phyloP scores from a whole-genome alignment of 2,797 vertebrate genomes.

The Macropus fuliginosus region DNA sequence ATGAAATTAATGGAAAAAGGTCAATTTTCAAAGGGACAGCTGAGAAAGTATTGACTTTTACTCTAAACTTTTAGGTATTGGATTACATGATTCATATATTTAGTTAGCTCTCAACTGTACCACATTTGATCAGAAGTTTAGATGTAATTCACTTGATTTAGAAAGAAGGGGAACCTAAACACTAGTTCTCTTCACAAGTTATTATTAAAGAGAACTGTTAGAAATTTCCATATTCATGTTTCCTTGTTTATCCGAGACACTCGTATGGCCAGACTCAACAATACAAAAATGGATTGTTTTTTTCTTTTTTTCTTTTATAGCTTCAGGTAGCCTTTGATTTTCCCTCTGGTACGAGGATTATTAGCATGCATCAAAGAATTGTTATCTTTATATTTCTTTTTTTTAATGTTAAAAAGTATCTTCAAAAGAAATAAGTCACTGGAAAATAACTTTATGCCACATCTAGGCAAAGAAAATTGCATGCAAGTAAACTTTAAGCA shows the following conservation, averaged over 20 bases:
- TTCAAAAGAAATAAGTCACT: slow-evolving; percentile 17
- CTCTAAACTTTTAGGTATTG: neutral
- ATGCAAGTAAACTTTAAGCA: slow-evolving; percentile 25
- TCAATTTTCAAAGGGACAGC: neutral
- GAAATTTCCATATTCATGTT: slow-evolving; percentile 79
- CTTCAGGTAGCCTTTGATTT: slow-evolving; percentile 31
- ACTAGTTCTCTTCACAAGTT: slow-evolving; percentile 72
- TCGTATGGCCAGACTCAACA: slow-evolving; percentile 77
- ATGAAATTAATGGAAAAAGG: neutral
- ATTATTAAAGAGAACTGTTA: slow-evolving; percentile 80
- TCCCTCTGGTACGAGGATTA: slow-evolving; percentile 39
- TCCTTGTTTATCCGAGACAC: slow-evolving; percentile 75
- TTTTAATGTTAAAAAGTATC: slow-evolving; percentile 41
- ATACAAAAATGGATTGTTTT: slow-evolving; percentile 45
- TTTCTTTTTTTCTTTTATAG: slow-evolving; percentile 42
- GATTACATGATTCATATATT: neutral
- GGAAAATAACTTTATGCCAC: neutral
- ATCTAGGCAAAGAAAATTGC: slow-evolving; percentile 13
- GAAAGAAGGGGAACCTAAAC: slow-evolving; percentile 75
- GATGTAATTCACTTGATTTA: slow-evolving; percentile 84
- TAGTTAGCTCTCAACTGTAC: slow-evolving; percentile 64
- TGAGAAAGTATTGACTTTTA: neutral
- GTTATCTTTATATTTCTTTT: neutral
- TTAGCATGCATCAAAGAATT: neutral
- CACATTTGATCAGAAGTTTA: slow-evolving; percentile 76